Base-by-base conservation (phyloP, 2,888 invertebrate genomes). In the Lasioglossum lativentre region DNA sequence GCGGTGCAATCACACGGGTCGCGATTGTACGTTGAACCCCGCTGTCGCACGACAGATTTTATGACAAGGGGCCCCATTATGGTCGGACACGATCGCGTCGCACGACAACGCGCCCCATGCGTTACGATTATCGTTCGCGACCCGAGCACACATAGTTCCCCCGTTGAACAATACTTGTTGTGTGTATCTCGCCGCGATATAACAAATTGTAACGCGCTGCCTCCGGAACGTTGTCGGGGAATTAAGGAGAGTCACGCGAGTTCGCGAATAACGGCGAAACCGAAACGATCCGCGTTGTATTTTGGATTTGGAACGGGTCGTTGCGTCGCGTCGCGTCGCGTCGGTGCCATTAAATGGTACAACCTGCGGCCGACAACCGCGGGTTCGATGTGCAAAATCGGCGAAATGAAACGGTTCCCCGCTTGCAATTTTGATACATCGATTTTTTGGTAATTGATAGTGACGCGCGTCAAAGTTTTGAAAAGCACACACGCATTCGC, bases 1-100 rank as follows among this genome's bases (percentile, higher is more conserved):
- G 66, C 19, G 16, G 66, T 23, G 34, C 30, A 66, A 66, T 66
- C 66, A 10, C 19, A 34, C 66, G 66, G 30, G 66, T 19, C 6
- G 30, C 66, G 34, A 66, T 66, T 34, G 66, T 66, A 66, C 66
- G 66, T 66, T 66, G 30, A 66, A 66, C 66, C 66, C 59, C 59
- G 59, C 59, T 14, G 66, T 8, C 19, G 6, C 34, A 34, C 34
- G 66, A 66, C 66, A 66, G 66, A 66, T 66, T 66, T 66, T 66
- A 66, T 66, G 66, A 34, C 66, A 59, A 59, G 66, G 66, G 34
- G 66, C 66, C 34, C 66, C 19, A 34, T 66, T 66, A 66, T 66
- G 34, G 66, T 66, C 66, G 34, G 23, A 66, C 66, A 66, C 66
- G 66, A 59, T 66, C 66, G 66, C 30, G 34, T 16, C 59, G 59